Percentiles rank a stretch among this genome's conserved stretches.
phyloP scores from a whole-genome alignment of 2,797 vertebrate genomes.

The Squalus acanthias region DNA sequence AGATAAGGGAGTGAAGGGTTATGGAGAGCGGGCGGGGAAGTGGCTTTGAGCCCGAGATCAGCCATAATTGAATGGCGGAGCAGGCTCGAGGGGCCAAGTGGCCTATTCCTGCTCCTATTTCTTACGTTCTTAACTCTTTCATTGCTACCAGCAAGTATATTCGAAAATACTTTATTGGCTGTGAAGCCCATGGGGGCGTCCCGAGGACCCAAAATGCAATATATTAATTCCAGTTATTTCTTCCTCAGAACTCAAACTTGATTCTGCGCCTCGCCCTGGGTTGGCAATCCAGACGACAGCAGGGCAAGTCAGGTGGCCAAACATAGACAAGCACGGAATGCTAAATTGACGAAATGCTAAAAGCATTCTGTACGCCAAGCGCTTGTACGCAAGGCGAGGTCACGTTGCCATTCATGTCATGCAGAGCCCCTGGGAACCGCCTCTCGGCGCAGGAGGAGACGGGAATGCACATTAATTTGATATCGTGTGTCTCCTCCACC shows the following conservation, averaged over 20 bases:
- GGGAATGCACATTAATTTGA: neutral
- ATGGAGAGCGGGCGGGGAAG: no score
- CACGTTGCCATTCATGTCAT: constrained; percentile 5
- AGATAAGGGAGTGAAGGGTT: no score
- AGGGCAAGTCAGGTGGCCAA: neutral
- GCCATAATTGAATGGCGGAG: no score
- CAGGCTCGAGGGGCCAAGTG: no score
- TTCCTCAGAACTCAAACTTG: neutral
- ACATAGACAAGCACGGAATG: neutral
- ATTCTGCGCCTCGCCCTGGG: neutral
- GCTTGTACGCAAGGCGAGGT: neutral
- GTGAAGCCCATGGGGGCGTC: neutral
- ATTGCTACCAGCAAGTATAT: no score
- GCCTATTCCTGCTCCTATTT: no score
- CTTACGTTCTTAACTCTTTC: no score
- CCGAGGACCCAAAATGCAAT: no score
- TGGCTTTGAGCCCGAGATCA: no score
- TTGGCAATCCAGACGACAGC: neutral
- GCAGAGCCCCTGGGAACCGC: neutral
- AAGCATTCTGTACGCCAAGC: neutral
- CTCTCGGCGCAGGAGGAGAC: neutral
- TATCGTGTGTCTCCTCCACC: neutral
- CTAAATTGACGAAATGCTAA: neutral
- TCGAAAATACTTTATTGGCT: neutral
- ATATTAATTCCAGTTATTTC: neutral